Percentiles rank a stretch among this genome's conserved stretches.
Evolutionary conservation across 2,797 vertebrate genomes (phyloP).

Genomic region (Fistularia tabacaria): DNA sequence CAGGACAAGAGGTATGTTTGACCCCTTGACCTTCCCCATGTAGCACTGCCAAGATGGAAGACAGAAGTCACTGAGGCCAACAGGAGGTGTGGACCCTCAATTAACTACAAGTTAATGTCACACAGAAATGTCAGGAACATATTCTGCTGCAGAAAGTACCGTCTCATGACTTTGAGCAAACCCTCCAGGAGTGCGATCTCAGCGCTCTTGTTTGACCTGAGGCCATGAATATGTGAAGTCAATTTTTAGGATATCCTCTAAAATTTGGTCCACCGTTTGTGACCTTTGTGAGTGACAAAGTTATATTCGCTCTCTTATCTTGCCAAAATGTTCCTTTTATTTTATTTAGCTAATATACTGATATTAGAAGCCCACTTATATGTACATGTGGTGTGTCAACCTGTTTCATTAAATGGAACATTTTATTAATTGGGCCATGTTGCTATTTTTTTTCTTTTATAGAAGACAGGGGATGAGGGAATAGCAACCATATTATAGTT

Average conservation of each 20-base stretch:
- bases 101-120: constrained; percentile 50
- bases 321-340: too few relatives aligned
- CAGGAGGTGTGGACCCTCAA: constrained; percentile 37
- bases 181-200: constrained; percentile 5
- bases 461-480: constrained; percentile 17
- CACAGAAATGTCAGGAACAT: constrained; percentile 44
- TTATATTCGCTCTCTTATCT: too few relatives aligned
- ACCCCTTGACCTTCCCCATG: constrained; percentile 55
- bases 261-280: too few relatives aligned
- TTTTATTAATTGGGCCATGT: constrained; percentile 34
- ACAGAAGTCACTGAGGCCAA: constrained; percentile 41
- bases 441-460: constrained; percentile 26
- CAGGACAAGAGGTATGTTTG: constrained; percentile 45
- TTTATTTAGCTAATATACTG: too few relatives aligned
- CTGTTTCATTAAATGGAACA: constrained; percentile 23
- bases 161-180: constrained; percentile 44
- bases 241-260: not conserved
- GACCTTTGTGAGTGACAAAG: too few relatives aligned
- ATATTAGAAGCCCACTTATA: too few relatives aligned
- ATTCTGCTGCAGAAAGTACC: constrained; percentile 30
- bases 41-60: constrained; percentile 24
- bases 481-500: constrained; percentile 23
- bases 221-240: not conserved
- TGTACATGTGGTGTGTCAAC: not conserved
- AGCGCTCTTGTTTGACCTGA: constrained; percentile 1